Conservation (phyloP, 2,113 vertebrate genomes). For the Cnemophilus loriae region DNA sequence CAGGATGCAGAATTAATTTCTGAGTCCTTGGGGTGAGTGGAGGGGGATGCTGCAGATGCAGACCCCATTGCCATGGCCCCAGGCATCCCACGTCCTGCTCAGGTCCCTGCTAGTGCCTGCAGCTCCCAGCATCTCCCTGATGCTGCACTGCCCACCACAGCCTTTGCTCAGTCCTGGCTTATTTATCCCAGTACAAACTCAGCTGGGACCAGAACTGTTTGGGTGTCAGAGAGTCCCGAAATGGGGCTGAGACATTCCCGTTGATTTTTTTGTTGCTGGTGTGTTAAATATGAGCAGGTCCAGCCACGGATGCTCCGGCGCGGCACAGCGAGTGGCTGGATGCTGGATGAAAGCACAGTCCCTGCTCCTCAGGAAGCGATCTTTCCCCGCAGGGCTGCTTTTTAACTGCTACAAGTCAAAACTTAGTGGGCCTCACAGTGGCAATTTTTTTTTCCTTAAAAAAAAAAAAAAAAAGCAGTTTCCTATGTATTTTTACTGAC, state of each 20-base stretch:
- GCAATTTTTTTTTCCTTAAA: neutral
- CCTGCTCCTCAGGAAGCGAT: neutral
- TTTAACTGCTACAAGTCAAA: conserved; percentile 52
- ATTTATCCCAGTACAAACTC: neutral
- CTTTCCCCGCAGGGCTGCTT: neutral
- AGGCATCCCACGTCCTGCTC: neutral
- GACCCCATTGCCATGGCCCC: accelerated
- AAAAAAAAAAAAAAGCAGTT: neutral
- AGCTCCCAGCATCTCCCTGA: neutral
- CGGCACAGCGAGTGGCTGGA: accelerated
- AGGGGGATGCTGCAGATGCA: neutral
- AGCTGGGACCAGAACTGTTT: accelerated
- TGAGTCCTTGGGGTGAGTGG: neutral
- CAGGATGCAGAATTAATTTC: neutral
- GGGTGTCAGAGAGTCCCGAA: neutral
- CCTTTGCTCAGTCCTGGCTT: neutral
- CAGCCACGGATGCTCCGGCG: neutral
- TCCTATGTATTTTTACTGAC: conserved; percentile 45
- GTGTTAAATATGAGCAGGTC: neutral
- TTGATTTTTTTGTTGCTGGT: neutral
- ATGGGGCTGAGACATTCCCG: neutral
- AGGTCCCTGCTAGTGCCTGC: accelerated
- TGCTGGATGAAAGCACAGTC: neutral
- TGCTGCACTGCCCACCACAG: neutral
- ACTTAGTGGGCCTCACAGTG: neutral